Percentiles rank a stretch among this genome's conserved stretches.
phyloP scores from a whole-genome alignment of 35 echinoderm and acorn worm genomes.

The Ophiothrix spiculata region DNA sequence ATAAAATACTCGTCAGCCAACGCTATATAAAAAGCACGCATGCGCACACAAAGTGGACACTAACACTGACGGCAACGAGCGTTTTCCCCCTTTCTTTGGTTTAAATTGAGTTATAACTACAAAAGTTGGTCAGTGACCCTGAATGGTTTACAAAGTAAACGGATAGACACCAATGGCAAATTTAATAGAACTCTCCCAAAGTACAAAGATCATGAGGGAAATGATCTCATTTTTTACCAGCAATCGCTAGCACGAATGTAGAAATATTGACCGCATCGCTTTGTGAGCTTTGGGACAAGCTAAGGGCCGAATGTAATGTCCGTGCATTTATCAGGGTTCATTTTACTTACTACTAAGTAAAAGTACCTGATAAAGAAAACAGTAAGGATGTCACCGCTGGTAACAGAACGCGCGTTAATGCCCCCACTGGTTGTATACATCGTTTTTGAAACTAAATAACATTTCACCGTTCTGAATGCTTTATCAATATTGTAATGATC shows the following conservation, averaged over 20 bases:
- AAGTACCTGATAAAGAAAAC: conserved; percentile 7
- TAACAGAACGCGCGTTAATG: not conserved
- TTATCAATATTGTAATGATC: conserved; percentile 2
- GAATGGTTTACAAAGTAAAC: conserved; percentile 4
- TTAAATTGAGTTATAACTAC: no score
- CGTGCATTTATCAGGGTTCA: not conserved
- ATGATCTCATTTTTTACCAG: conserved; percentile 2
- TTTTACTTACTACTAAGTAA: not conserved
- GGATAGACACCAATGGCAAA: not conserved
- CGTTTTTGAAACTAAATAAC: not conserved
- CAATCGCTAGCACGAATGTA: not conserved
- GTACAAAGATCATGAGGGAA: not conserved
- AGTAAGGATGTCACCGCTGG: not conserved
- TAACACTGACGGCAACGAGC: no score
- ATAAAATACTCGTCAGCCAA: no score
- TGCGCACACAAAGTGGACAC: no score
- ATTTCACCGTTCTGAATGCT: not conserved
- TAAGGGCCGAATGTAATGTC: not conserved
- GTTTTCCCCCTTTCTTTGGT: no score
- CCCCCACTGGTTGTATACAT: not conserved
- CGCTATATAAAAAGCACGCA: no score
- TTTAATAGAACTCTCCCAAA: not conserved
- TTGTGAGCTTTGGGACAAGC: not conserved
- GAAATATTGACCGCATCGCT: conserved; percentile 11
- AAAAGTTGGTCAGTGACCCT: conserved; percentile 1